Conservation (phyloP, 2,888 invertebrate species). For the Nycteola revayana region DNA sequence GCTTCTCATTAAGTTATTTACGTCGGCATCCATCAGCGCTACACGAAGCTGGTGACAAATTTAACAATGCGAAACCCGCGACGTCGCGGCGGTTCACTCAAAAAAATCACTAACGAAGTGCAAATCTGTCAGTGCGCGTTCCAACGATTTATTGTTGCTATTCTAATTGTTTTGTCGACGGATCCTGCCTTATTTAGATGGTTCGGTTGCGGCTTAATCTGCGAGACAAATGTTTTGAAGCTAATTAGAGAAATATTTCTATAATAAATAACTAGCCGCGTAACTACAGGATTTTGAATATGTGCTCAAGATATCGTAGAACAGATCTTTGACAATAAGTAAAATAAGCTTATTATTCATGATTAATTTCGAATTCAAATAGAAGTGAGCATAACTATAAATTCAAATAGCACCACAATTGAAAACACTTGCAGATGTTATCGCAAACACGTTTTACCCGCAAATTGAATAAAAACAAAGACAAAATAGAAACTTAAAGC, state of each 20-base stretch:
- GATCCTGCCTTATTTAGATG: slow-evolving; percentile 35
- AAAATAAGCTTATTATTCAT: too few species aligned
- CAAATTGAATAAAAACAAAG: slow-evolving; percentile 5
- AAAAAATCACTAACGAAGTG: slow-evolving; percentile 65
- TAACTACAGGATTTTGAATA: too few species aligned
- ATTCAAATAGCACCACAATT: too few species aligned
- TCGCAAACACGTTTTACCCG: not conserved
- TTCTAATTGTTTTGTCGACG: slow-evolving; percentile 51
- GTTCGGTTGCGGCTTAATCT: slow-evolving; percentile 28
- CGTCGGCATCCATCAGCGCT: slow-evolving; percentile 61
- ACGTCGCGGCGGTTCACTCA: slow-evolving; percentile 34
- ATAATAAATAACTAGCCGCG: too few species aligned
- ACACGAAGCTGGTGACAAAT: slow-evolving; percentile 65
- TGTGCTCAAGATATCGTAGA: too few species aligned
- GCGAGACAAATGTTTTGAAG: slow-evolving; percentile 9
- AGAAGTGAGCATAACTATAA: too few species aligned
- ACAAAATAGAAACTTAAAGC: slow-evolving; percentile 7
- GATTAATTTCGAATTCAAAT: too few species aligned
- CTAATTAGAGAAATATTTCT: too few species aligned
- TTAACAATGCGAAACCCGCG: slow-evolving; percentile 66
- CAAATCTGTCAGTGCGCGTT: slow-evolving; percentile 69
- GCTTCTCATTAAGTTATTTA: slow-evolving; percentile 62
- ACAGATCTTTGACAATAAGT: too few species aligned
- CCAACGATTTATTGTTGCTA: slow-evolving; percentile 57
- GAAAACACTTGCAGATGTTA: too few species aligned